A percentile compares a stretch with the other conserved stretches of the same genome.
phyloP scores from a whole-genome alignment of 1,140 invertebrate species.

The Drosophila hydei region DNA sequence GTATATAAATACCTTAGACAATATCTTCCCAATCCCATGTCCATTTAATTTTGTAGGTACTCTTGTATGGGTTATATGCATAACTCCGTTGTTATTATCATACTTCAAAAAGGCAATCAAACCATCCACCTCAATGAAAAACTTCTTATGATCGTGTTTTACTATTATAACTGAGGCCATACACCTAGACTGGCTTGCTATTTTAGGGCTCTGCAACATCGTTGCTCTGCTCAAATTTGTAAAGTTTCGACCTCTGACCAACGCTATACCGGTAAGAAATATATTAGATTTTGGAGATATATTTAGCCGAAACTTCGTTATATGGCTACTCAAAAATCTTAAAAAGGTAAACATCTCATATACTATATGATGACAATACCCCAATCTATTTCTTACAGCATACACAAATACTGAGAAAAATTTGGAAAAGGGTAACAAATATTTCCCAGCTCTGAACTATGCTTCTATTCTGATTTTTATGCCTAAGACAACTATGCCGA shows the following conservation, averaged over 20 bases:
- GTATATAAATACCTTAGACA: conserved; percentile 45
- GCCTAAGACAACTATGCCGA: too few species aligned
- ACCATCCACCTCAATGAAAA: conserved; percentile 22
- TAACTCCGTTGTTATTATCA: conserved; percentile 13
- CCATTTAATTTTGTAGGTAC: conserved; percentile 32
- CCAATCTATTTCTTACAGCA: background rate
- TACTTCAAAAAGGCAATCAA: conserved; percentile 14
- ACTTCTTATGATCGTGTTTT: conserved; percentile 2
- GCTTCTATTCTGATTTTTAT: too few species aligned
- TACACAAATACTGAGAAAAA: background rate
- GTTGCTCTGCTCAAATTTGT: background rate
- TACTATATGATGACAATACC: background rate
- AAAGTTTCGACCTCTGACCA: too few species aligned
- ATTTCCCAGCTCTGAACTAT: too few species aligned
- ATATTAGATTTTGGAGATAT: background rate
- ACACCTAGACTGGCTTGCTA: background rate
- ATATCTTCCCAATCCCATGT: conserved; percentile 39
- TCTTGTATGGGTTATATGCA: conserved; percentile 33
- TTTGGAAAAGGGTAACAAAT: background rate
- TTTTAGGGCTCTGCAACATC: background rate
- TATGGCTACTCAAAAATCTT: background rate
- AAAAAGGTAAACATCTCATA: conserved; percentile 4
- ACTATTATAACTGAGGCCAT: conserved; percentile 14
- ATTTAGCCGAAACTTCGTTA: background rate
- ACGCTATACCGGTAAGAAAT: background rate